Evolutionary conservation across 2,113 vertebrate species (phyloP).

Genomic region (Stictonetta naevosa): DNA sequence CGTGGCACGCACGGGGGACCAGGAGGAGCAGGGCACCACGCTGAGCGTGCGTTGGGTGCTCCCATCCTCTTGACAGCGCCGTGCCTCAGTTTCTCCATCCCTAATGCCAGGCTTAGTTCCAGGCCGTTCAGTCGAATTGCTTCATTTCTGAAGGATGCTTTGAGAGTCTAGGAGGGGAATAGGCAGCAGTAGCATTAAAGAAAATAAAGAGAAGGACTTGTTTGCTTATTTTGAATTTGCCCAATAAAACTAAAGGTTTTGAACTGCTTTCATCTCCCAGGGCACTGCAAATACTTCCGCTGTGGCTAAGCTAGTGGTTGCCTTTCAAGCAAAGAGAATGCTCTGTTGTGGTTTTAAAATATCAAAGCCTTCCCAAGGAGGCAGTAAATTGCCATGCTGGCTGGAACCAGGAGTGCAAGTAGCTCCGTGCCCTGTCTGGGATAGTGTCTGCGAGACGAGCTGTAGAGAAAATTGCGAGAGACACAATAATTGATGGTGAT

Average conservation of each 20-base stretch:
- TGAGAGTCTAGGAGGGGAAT: neutral
- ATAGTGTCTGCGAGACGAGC: neutral
- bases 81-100: neutral
- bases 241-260: neutral
- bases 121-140: neutral
- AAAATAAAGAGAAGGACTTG: neutral
- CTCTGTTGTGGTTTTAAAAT: slow-evolving; percentile 18
- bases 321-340: slow-evolving; percentile 18
- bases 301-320: neutral
- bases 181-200: neutral
- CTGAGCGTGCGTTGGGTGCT: accelerated
- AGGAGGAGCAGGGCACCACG: neutral
- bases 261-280: slow-evolving; percentile 21
- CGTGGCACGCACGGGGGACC: accelerated
- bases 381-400: neutral
- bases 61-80: neutral
- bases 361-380: slow-evolving; percentile 35
- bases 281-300: neutral
- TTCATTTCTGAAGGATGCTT: neutral
- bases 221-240: slow-evolving; percentile 31
- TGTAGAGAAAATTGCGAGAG: neutral
- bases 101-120: neutral
- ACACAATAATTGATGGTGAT: neutral
- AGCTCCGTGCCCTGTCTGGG: slow-evolving; percentile 37
- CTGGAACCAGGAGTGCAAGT: neutral